phyloP scores from a whole-genome alignment of 2,797 vertebrate genomes.

The Mormyrops boulengeri region DNA sequence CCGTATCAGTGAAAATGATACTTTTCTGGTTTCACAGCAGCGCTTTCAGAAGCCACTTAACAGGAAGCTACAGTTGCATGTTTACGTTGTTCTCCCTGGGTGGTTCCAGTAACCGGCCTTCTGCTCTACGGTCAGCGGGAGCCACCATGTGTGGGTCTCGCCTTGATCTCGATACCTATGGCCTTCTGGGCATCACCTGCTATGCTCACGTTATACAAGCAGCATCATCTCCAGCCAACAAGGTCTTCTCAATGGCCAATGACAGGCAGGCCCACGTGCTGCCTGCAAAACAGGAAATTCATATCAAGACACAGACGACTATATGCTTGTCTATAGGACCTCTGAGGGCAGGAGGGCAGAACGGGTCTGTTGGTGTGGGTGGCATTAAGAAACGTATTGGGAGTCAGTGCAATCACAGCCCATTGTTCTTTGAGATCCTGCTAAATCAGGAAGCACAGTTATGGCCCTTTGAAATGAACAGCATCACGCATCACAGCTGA shows the following conservation, averaged over 20 bases:
- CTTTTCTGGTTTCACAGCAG: neutral
- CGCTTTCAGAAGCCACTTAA: neutral
- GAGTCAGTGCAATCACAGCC: neutral
- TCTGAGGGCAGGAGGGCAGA: neutral
- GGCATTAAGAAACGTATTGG: neutral
- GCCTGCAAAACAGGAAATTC: neutral
- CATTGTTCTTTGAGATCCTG: neutral
- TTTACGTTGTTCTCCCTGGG: neutral
- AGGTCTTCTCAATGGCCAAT: neutral
- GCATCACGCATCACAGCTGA: neutral
- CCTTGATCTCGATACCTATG: neutral
- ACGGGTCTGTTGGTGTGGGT: neutral
- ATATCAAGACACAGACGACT: neutral
- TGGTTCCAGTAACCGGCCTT: neutral
- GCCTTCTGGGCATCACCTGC: neutral
- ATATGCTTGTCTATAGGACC: neutral
- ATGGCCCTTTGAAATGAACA: neutral
- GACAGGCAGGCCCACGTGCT: neutral
- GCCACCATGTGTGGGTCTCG: no score
- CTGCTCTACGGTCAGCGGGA: neutral
- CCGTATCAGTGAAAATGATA: slow-evolving; percentile 1
- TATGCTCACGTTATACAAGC: neutral
- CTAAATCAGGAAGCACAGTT: neutral
- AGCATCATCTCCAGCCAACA: neutral
- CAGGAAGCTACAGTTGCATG: slow-evolving; percentile 17